Base-by-base conservation (phyloP, 2,113 vertebrate genomes). In the Syrrhaptes paradoxus region DNA sequence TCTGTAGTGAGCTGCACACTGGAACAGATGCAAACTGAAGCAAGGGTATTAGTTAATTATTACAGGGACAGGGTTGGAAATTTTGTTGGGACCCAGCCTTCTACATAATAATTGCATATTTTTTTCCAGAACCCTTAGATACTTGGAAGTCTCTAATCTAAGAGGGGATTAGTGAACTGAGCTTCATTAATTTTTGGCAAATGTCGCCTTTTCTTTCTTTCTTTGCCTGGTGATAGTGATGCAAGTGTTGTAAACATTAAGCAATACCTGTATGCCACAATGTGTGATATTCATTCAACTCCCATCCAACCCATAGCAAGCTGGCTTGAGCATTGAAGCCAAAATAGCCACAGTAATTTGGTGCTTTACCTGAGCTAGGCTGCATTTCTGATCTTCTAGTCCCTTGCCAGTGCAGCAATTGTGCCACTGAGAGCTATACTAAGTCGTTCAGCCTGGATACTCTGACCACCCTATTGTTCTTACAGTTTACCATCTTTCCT, bases 31-130 rank as follows among this genome's bases (percentile, higher is more conserved):
- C 72, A 29, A 54, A 85, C 22, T 59, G 82, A 62, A 94, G 70
- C 76, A 79, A 95, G 94, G 95, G 88, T 63, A 88, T 97, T 97
- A 94, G 91, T 85, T 85, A 88, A 95, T 97, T 96, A 95, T 62
- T 88, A 92, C 57, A 78, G 54, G 77, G 67, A 95, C 29, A 80
- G 52, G 18, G 14, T 9, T 93, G 90, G 79, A 97, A 95, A 95
- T 89, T 93, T 92, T 90, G 22, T 87, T 87, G 78, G 48, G 87
- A 95, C 63, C 61, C n/a, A 85, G 55, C 13, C 71, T 95, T 84
- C 87, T 85, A 48, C 78, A 22, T 65, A 94, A 94, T 76, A 93
- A 81, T 70, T 82, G 13, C 45, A n/a, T 38, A 3, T 83, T 70
- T 90, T 55, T 94, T 85, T 43, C 20, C 38, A 24, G 62, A 83